Conservation (phyloP, 2,888 invertebrate genomes). For the Bhutanitis thaidina region DNA sequence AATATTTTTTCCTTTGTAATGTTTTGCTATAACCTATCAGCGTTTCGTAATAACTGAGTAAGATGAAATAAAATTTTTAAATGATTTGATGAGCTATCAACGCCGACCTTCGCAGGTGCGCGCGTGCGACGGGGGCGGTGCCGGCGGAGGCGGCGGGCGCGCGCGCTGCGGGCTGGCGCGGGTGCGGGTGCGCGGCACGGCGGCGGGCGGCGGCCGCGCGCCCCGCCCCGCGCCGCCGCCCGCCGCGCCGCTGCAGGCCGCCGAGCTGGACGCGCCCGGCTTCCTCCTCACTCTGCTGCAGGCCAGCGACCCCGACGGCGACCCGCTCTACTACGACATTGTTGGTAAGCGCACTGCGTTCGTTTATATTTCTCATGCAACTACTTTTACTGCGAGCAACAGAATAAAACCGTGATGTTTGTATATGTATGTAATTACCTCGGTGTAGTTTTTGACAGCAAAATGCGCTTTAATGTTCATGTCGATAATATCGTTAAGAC, state of each 20-base stretch:
- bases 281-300: constrained; percentile 92
- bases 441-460: too few species aligned
- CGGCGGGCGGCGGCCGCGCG: constrained; percentile 81
- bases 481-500: too few species aligned
- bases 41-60: too few species aligned
- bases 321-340: constrained; percentile 95
- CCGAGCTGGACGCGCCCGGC: constrained; percentile 92
- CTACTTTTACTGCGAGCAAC: too few species aligned
- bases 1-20: too few species aligned
- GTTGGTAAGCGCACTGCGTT: constrained; percentile 83
- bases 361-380: too few species aligned
- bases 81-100: too few species aligned
- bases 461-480: too few species aligned
- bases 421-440: too few species aligned
- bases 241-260: constrained; percentile 84
- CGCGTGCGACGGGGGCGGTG: constrained; percentile 59
- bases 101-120: constrained; percentile 43
- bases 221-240: constrained; percentile 82
- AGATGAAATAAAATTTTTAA: too few species aligned
- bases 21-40: too few species aligned
- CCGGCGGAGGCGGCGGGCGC: constrained; percentile 74
- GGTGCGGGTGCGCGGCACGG: constrained; percentile 85
- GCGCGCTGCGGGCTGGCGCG: constrained; percentile 35
- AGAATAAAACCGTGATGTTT: too few species aligned
- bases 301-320: constrained; percentile 91